These are phyloP conservation scores for Propithecus deckenii DNA, from an alignment of 2,797 vertebrate genomes.

Conservation along the genomic window DNA sequence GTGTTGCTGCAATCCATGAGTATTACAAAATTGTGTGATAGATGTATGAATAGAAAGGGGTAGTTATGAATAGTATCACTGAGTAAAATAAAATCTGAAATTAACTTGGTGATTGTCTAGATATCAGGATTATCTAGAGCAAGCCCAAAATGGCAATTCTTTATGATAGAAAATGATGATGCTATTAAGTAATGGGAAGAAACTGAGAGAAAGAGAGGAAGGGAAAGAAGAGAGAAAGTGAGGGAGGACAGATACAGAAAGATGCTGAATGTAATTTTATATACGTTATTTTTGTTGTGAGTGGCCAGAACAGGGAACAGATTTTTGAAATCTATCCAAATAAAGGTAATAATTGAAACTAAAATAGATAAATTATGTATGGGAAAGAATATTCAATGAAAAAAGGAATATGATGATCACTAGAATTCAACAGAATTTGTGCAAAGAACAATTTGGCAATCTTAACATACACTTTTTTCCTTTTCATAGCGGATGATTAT, in stretches of 20 bases:
- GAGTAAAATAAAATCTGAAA: background rate
- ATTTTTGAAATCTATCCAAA: background rate
- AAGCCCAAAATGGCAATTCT: background rate
- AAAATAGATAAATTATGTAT: background rate
- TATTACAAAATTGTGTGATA: background rate
- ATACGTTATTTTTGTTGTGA: background rate
- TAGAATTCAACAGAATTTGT: background rate
- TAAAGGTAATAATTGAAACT: background rate
- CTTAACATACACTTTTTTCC: background rate
- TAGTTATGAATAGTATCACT: background rate
- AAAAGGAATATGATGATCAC: background rate
- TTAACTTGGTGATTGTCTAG: background rate
- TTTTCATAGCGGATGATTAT: background rate
- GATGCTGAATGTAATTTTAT: background rate
- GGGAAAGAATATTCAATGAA: background rate
- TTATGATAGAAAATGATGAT: background rate
- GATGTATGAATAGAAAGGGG: background rate
- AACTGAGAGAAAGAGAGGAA: background rate
- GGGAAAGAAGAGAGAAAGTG: background rate
- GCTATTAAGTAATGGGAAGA: background rate
- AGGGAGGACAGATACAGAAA: background rate
- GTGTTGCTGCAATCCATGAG: background rate
- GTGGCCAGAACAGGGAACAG: background rate
- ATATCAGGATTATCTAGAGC: background rate
- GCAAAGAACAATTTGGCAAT: background rate